Evolutionary conservation across 1,140 invertebrate genomes (phyloP).

Genomic region (Cotesia vestalis): DNA sequence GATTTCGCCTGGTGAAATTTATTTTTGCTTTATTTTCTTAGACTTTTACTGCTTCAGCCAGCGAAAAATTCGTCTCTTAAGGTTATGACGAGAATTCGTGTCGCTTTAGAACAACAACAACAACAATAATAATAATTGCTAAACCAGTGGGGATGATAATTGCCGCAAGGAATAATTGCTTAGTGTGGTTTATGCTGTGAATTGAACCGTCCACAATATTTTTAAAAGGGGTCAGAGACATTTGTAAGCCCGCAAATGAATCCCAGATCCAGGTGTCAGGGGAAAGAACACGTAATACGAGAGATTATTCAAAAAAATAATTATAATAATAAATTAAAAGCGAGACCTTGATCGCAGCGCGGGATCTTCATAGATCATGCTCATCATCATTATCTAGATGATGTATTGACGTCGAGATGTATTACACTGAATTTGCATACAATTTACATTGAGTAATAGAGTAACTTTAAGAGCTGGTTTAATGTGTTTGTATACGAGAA

Average conservation of each 20-base stretch:
- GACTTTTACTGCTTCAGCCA: neutral
- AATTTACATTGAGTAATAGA: constrained; percentile 33
- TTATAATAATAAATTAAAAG: neutral
- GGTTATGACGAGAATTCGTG: constrained; percentile 35
- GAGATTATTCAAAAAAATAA: neutral
- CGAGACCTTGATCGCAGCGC: neutral
- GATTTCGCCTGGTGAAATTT: constrained; percentile 28
- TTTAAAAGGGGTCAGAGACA: neutral
- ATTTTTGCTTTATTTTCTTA: constrained; percentile 9
- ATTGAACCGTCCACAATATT: constrained; percentile 15
- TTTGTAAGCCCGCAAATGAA: neutral
- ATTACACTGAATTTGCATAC: constrained; percentile 36
- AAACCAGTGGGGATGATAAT: constrained; percentile 27
- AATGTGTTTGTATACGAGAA: too few species aligned
- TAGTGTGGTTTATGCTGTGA: constrained; percentile 7
- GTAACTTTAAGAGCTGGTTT: too few species aligned
- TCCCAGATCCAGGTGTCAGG: too few species aligned
- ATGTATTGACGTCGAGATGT: constrained; percentile 34
- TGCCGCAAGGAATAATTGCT: constrained; percentile 23
- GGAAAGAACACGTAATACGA: too few species aligned
- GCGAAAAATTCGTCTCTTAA: constrained; percentile 34
- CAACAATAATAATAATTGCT: too few species aligned
- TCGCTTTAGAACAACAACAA: constrained; percentile 14
- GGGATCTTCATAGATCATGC: constrained; percentile 30
- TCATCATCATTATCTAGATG: constrained; percentile 17